Conservation (phyloP, 2,888 invertebrate species). For the Chrysodeixis includens region DNA sequence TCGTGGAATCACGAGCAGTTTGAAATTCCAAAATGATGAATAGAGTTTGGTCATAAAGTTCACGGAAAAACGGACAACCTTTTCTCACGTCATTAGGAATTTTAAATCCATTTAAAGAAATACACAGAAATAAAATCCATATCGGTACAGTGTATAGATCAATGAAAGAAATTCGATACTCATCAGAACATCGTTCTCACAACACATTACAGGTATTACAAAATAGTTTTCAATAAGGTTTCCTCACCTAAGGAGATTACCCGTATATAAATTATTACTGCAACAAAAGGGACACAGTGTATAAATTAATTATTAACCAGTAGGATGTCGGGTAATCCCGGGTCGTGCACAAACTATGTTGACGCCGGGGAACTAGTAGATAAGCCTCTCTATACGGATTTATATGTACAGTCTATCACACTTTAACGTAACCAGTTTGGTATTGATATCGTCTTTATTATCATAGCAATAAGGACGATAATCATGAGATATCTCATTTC, state of each 20-base stretch:
- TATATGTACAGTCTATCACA: constrained; percentile 18
- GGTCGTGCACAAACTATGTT: constrained; percentile 46
- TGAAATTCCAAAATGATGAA: too few species aligned
- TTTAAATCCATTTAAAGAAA: too few species aligned
- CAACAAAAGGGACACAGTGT: constrained; percentile 38
- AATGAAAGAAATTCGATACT: too few species aligned
- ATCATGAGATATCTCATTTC: not conserved
- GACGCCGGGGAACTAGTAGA: constrained; percentile 46
- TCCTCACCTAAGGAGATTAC: constrained; percentile 26
- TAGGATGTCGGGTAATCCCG: constrained; percentile 45
- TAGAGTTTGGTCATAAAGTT: too few species aligned
- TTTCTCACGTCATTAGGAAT: too few species aligned
- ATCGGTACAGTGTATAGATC: too few species aligned
- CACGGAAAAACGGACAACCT: too few species aligned
- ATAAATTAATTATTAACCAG: constrained; percentile 50
- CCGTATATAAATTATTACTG: constrained; percentile 48
- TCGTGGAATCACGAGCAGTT: not conserved
- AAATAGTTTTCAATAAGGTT: constrained; percentile 21
- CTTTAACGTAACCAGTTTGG: constrained; percentile 20
- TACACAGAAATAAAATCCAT: too few species aligned
- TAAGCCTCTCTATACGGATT: constrained; percentile 27
- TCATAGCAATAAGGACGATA: not conserved
- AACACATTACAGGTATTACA: not conserved
- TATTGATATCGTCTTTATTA: constrained; percentile 4
- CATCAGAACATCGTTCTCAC: not conserved